Percentiles rank a stretch among this genome's conserved stretches.
These are phyloP conservation scores for Amorpha juglandis DNA, from an alignment of 2,888 invertebrate genomes.

Conservation along the genomic window DNA sequence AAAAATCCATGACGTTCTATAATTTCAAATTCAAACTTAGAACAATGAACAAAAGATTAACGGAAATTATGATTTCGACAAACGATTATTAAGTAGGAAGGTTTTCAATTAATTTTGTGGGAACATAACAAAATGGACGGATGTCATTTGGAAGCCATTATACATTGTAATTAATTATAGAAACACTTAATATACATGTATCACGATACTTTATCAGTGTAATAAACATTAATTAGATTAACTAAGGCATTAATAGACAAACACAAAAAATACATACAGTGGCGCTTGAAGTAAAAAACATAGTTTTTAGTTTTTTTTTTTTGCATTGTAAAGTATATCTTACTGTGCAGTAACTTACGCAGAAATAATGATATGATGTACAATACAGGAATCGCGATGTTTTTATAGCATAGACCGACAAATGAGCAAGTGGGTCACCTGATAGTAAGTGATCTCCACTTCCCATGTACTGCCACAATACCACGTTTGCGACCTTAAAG, in stretches of 20 bases:
- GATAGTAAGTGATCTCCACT: no score
- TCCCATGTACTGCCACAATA: no score
- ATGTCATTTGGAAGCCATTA: slow-evolving; percentile 9
- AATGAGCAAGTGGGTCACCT: no score
- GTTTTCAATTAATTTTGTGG: slow-evolving; percentile 9
- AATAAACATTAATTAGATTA: slow-evolving; percentile 10
- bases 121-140: slow-evolving; percentile 19
- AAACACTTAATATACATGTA: slow-evolving; percentile 15
- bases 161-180: slow-evolving; percentile 16
- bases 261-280: no score
- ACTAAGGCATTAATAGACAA: background rate
- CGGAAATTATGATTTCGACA: slow-evolving; percentile 19
- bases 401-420: no score
- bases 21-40: background rate
- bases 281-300: background rate
- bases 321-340: no score
- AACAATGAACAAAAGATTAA: slow-evolving; percentile 19
- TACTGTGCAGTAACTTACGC: no score
- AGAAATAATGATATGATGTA: no score
- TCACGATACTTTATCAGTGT: slow-evolving; percentile 9
- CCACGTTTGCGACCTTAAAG: no score
- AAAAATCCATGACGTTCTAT: background rate
- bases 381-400: no score
- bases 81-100: slow-evolving; percentile 7
- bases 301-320: no score